phyloP scores from a whole-genome alignment of 2,888 invertebrate genomes.

The Punctoribates punctum region DNA sequence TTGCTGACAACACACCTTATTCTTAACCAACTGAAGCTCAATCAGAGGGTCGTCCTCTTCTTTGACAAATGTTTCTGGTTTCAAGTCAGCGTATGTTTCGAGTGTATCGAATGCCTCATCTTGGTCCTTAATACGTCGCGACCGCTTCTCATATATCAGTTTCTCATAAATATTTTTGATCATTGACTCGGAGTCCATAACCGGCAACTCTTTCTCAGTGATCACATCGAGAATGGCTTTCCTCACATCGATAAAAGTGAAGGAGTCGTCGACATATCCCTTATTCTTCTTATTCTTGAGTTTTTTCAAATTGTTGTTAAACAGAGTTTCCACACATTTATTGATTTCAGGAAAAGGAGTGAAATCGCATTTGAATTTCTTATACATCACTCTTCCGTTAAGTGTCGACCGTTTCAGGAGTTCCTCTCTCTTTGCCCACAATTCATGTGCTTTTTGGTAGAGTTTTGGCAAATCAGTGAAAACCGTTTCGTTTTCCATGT shows the following conservation, averaged over 20 bases:
- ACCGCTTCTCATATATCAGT: not conserved
- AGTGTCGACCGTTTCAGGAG: not conserved
- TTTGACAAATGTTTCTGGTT: not conserved
- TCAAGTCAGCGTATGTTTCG: not conserved
- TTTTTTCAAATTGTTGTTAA: not conserved
- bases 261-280: conserved; percentile 26
- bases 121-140: not conserved
- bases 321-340: not conserved
- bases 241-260: conserved; percentile 19
- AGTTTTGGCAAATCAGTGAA: conserved; percentile 15
- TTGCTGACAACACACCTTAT: not conserved
- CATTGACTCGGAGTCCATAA: not conserved
- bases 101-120: conserved; percentile 14
- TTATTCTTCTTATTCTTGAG: not conserved
- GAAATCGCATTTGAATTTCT: not conserved
- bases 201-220: not conserved
- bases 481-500: not conserved
- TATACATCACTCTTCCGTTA: not conserved
- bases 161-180: not conserved
- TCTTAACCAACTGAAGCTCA: not conserved
- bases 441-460: not conserved
- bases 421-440: conserved; percentile 14
- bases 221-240: conserved; percentile 12
- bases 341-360: not conserved
- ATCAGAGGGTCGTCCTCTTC: not conserved